Base-by-base conservation (phyloP, 2,113 vertebrate genomes). In the Alces alces region DNA sequence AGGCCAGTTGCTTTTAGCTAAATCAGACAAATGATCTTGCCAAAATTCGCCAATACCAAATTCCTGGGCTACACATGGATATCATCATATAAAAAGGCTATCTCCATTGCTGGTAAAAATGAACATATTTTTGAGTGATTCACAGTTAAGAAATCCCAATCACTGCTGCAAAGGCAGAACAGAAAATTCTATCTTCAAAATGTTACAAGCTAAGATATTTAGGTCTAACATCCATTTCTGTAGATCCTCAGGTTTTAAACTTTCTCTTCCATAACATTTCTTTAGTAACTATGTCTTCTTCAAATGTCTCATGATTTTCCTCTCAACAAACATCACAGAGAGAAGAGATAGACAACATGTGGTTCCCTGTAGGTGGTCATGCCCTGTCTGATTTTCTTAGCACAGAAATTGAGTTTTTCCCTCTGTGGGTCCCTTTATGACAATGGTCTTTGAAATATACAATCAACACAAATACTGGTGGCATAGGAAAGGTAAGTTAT, bases 1-100 rank as follows among this genome's bases (percentile, higher is more conserved):
- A 50, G 43, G 23, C 86, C 86, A 96, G 78, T 86, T 93, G 86
- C 78, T 96, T 96, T 97, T 86, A 93, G 73, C 86, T 97, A 98
- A 94, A 95, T 94, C 91, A 95, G 88, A 96, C 80, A 84, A 95
- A 78, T 7, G 19, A 15, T 85, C 50, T 76, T 80, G 79, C 91
- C 91, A 97, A 97, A 87, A 95, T 93, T 88, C 50, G 58, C 83
- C 87, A 39, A 61, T 82, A 96, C 7, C 66, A 88, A 94, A 90
- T 87, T 85, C 47, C 89, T 93, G 39, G 58, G 73, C 45, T 95
- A 57, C 11, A 39, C 60, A 39, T 27, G 7, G 36, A 33, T 84
- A 28, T 79, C 3, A 6, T 84, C 43, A 64, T n/a, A 47, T 12
- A 79, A 1, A 80, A 28, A 88, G 21, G 3, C 50, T 64, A 2